Base-by-base conservation (phyloP, 2,797 vertebrate species). In the Acanthis flammea region DNA sequence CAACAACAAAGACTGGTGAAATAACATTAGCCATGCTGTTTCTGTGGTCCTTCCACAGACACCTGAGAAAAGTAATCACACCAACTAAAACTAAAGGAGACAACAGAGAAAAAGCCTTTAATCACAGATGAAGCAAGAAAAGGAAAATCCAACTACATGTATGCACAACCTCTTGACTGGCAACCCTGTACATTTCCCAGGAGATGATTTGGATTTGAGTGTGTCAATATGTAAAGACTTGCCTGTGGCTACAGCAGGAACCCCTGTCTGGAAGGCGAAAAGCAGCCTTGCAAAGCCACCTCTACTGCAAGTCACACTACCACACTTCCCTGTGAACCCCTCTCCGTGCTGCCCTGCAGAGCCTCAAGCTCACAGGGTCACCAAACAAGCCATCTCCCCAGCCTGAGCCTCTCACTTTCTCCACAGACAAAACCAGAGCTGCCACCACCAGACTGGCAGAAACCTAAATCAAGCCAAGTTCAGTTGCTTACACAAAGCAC, bases 291-390 rank as follows among this genome's bases (percentile, higher is more conserved):
- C 41, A 60, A 41, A 63, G 66, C 6, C 1, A 58, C 5, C 58
- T 24, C 51, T 21, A 2, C 31, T 19, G n/a, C 45, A 68, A 30
- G 7, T 45, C 19, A 37, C 5, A 37, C 47, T 47, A 22, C 13
- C 0, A 4, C 5, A 21, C 22, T 71, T 15, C 15, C 15, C 65
- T 10, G 31, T 0, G 0, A 33, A 21, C 17, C 12, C 5, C 31
- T 23, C 27, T 3, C 35, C 0, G 0, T 0, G 5, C 31, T 51
- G 41, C 55, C 23, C 68, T 4, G 28, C 0, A 2, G 19, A 31
- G 65, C 53, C 4, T 15, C 17, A 44, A 22, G 62, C 33, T 33
- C 47, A 9, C 2, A 0, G 47, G 62, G 28, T 30, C 28, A 53
- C 79, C 1, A 6, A 57, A 53, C 14, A 7, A 78, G n/a, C 15